Percentiles rank a stretch among this genome's conserved stretches.
Conservation (phyloP, 2,888 invertebrate genomes). For the Agrochola macilenta region DNA sequence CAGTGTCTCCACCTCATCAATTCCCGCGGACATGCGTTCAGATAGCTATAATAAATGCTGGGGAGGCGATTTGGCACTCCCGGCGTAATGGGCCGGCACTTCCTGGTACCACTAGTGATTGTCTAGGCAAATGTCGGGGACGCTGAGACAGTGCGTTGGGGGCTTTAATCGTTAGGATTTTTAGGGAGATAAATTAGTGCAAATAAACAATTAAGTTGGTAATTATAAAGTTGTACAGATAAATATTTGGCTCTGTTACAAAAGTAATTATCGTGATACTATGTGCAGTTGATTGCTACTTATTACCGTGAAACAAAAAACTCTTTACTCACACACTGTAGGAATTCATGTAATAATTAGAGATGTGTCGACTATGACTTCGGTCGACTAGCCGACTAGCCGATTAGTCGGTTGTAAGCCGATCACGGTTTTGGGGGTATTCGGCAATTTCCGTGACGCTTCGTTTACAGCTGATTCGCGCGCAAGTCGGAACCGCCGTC, state of each 20-base stretch:
- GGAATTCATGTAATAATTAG: no score
- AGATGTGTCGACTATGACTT: no score
- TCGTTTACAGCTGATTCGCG: no score
- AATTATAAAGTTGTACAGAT: not conserved
- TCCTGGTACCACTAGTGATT: slow-evolving; percentile 72
- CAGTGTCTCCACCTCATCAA: slow-evolving; percentile 81
- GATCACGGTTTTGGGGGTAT: no score
- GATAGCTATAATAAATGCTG: slow-evolving; percentile 76
- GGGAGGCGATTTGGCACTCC: slow-evolving; percentile 81
- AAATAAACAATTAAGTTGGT: not conserved
- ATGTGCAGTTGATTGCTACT: not conserved
- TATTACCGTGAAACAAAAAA: no score
- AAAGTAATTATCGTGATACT: not conserved
- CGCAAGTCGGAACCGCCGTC: no score
- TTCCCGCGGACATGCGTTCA: slow-evolving; percentile 78
- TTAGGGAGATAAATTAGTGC: not conserved
- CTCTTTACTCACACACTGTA: no score
- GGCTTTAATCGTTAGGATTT: slow-evolving; percentile 22
- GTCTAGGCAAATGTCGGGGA: slow-evolving; percentile 33
- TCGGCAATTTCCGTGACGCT: no score
- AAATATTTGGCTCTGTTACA: no score
- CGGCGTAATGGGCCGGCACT: slow-evolving; percentile 80
- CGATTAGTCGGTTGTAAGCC: no score
- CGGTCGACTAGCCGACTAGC: no score
- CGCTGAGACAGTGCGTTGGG: slow-evolving; percentile 22